Evolutionary conservation across 2,888 invertebrate species (phyloP), one percentile per base, ranked within the genome.

Genomic region (Nomada fabriciana): DNA sequence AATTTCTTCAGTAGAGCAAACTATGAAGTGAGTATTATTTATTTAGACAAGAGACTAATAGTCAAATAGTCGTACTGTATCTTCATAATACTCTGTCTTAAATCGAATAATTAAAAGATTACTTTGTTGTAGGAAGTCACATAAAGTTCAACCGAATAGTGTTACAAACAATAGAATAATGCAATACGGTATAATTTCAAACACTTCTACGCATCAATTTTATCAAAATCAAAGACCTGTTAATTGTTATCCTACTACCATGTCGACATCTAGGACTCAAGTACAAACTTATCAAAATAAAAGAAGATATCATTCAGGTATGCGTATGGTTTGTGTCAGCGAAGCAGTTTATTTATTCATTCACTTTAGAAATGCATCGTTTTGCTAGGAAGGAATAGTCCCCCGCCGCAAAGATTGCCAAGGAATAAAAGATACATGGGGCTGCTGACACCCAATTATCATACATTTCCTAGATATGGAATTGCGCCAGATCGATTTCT

Each of bases 401-500:
- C 91, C 67, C 89, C 92, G 18, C 84, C 89, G 23, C 92, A 91
- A 67, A 89, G 91, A 82, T 84, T 86, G 43, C 91, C 90, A 29
- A 90, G 92, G 76, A 90, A 89, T 60, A 89, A 91, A 87, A 92
- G 90, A 85, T 92, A 88, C 73, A 67, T 87, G 18, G 91, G 88
- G 68, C 76, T 90, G 43, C 71, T 91, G 61, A 57, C 90, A 18
- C 87, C 89, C 9, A 86, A 82, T 68, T 90, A 88, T 63, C 88
- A 76, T 71, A 77, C 89, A 74, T 86, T 86, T 76, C 89, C 91
- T 11, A 89, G 89, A 70, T 88, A 83, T 64, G 83, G 82, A 59
- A 89, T 89, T 23, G 91, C 96, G n/a, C 96, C 96, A 61, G 97
- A 97, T 93, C 94, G 96, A 67, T 97, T 96, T 94, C 95, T 96